Evolutionary conservation across 2,888 invertebrate genomes (phyloP).

Genomic region (Phragmatobia fuliginosa): DNA sequence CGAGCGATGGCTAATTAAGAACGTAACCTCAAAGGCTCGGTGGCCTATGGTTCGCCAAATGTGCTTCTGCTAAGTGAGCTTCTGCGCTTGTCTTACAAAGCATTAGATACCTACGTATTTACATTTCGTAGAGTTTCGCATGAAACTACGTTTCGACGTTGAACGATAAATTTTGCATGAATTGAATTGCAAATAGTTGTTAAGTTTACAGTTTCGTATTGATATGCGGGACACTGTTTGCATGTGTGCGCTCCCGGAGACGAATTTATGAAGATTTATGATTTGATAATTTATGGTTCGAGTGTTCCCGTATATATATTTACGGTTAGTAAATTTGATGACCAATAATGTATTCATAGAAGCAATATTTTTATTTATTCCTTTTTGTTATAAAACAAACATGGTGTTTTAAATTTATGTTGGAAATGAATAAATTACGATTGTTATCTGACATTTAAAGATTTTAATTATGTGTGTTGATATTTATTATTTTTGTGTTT

Average conservation of each 20-base stretch:
- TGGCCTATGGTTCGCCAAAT: slow-evolving; percentile 77
- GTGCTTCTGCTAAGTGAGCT: slow-evolving; percentile 77
- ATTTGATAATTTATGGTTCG: slow-evolving; percentile 49
- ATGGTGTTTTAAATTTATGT: not conserved
- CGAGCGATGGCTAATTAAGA: slow-evolving; percentile 83
- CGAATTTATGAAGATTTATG: slow-evolving; percentile 47
- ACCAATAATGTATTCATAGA: slow-evolving; percentile 5
- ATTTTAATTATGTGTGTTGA: not conserved
- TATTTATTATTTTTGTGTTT: slow-evolving; percentile 1
- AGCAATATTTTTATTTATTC: not conserved
- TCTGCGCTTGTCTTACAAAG: slow-evolving; percentile 70
- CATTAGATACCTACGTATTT: slow-evolving; percentile 62
- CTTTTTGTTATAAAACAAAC: not conserved
- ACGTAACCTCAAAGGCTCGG: slow-evolving; percentile 75
- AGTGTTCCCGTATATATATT: slow-evolving; percentile 14
- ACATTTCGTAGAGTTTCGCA: slow-evolving; percentile 51
- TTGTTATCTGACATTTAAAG: slow-evolving; percentile 1
- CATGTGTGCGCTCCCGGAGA: slow-evolving; percentile 31
- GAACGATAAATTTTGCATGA: slow-evolving; percentile 67
- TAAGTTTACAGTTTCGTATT: slow-evolving; percentile 62
- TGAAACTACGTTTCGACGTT: slow-evolving; percentile 53
- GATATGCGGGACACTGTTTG: slow-evolving; percentile 54
- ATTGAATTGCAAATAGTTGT: slow-evolving; percentile 72
- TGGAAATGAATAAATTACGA: slow-evolving; percentile 1
- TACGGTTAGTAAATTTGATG: slow-evolving; percentile 16